Base-by-base conservation (phyloP, 2,113 vertebrate genomes). In the Grantiella picta region DNA sequence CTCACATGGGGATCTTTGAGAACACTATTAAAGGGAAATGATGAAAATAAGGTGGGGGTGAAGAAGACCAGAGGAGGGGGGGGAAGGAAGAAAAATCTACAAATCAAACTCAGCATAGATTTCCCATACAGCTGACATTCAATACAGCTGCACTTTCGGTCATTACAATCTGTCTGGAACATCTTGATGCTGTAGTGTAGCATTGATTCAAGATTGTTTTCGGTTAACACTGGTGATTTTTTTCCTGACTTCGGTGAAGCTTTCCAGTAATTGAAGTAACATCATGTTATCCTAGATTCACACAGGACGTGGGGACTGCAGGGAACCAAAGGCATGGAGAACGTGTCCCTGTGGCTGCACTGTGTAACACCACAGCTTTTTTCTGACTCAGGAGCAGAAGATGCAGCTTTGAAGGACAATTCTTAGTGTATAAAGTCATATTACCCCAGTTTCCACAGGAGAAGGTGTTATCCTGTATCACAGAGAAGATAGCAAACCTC, bases 1-100 rank as follows among this genome's bases (percentile, higher is more conserved):
- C 77, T 93, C 95, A 84, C 80, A 93, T 81, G 82, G 89, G 73
- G 90, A 92, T 83, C 82, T 92, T 81, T 89, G 92, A 94, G 92
- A 96, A 89, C 47, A 64, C 12, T 76, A 49, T 60, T 86, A 45
- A 95, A 95, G 36, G 36, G 24, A 93, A 69, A 76, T 50, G 92
- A 95, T 82, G 86, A 93, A 93, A 92, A 93, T 86, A 84, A 95
- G 83, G 65, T 86, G 71, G 79, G 75, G 79, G 60, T 78, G 85
- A 96, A 61, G 47, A 86, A 70, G 47, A 89, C 73, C 23, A 35
- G 71, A 70, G 25, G 11, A 2, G n/a, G 15, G 25, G 15, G 25
- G 33, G 13, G 42, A 66, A 61, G 18, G 29, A 93, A 81, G 18
- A 35, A 90, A 93, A 76, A 64, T 57, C 44, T 70, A 11, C 56